A percentile compares a stretch with the other conserved stretches of the same genome.
Evolutionary conservation across 2,888 invertebrate genomes (phyloP).

Genomic region (Omphaloscelis lunosa): DNA sequence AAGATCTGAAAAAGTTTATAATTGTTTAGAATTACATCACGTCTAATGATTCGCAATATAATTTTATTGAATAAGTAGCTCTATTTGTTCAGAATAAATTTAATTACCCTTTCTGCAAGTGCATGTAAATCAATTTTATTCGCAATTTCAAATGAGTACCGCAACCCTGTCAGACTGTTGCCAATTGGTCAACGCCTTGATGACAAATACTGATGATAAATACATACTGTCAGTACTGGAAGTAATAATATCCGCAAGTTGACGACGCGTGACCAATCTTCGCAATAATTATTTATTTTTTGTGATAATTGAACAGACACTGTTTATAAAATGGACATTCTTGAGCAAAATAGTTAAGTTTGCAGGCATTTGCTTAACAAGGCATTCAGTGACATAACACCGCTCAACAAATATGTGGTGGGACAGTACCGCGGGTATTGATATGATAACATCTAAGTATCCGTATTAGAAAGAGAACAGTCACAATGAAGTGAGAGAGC

Average conservation of each 20-base stretch:
- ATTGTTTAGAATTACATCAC: neutral
- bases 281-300: slow-evolving; percentile 19
- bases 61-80: slow-evolving; percentile 6
- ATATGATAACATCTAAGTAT: neutral
- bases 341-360: neutral
- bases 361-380: neutral
- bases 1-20: neutral
- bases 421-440: neutral
- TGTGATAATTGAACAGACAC: neutral
- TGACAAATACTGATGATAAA: slow-evolving; percentile 6
- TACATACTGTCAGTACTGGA: neutral
- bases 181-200: slow-evolving; percentile 32
- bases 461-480: neutral
- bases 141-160: slow-evolving; percentile 1
- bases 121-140: slow-evolving; percentile 39
- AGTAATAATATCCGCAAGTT: slow-evolving; percentile 39
- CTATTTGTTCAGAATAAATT: slow-evolving; percentile 34
- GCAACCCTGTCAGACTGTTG: neutral
- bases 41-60: neutral
- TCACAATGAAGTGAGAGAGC: too few species aligned
- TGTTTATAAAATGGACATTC: slow-evolving; percentile 1
- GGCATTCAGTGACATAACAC: neutral
- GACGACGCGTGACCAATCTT: slow-evolving; percentile 44
- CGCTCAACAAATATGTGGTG: neutral
- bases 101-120: slow-evolving; percentile 14